Evolutionary conservation across 2,888 invertebrate species (phyloP).

Genomic region (Morpho helenor): DNA sequence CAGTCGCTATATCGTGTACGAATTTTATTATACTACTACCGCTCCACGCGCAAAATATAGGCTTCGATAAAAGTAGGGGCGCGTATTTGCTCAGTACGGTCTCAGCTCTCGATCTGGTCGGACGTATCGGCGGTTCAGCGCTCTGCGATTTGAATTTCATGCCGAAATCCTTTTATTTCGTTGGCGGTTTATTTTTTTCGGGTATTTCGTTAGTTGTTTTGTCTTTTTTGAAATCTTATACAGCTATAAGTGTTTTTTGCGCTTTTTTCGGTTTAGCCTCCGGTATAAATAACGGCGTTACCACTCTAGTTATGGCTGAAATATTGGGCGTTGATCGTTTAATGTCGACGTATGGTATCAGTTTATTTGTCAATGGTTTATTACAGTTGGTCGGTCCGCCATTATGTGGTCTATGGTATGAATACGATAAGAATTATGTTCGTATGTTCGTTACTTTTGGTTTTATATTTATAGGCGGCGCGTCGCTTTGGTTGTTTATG

Average conservation of each 20-base stretch:
- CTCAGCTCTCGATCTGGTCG: constrained; percentile 88
- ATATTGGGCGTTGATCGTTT: constrained; percentile 90
- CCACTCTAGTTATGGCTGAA: constrained; percentile 92
- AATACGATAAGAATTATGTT: constrained; percentile 80
- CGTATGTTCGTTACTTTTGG: constrained; percentile 88
- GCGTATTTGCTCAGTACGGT: constrained; percentile 89
- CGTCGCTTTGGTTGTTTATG: constrained; percentile 87
- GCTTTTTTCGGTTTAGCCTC: constrained; percentile 89
- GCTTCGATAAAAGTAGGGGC: constrained; percentile 84
- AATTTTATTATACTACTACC: constrained; percentile 92
- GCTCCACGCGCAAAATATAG: constrained; percentile 84
- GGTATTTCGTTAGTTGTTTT: constrained; percentile 86
- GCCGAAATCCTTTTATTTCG: constrained; percentile 90
- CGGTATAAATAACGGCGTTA: constrained; percentile 91
- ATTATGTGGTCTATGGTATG: constrained; percentile 86
- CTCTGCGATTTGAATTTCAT: constrained; percentile 87
- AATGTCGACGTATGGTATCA: constrained; percentile 92
- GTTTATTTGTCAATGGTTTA: constrained; percentile 90
- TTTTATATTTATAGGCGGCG: constrained; percentile 84
- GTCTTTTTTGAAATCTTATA: constrained; percentile 83
- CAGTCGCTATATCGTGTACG: constrained; percentile 92
- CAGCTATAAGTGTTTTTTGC: constrained; percentile 83
- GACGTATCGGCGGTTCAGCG: constrained; percentile 91
- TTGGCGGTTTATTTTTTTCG: constrained; percentile 87
- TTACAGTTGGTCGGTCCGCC: constrained; percentile 90